Evolutionary conservation across 2,113 vertebrate species (phyloP), one percentile per base, ranked within the genome.

Genomic region (Camelus dromedarius): DNA sequence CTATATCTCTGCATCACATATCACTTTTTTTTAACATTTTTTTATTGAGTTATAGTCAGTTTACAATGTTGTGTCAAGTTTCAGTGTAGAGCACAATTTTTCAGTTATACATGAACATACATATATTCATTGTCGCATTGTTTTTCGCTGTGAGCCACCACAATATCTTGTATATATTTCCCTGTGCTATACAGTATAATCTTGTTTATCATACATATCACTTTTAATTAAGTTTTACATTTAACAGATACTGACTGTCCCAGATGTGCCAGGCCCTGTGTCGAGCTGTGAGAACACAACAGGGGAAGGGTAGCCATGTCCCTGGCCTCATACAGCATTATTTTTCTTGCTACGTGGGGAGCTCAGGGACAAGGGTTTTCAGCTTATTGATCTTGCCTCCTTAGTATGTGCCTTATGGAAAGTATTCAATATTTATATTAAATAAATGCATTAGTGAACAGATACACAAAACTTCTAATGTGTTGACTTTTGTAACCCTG

Each of bases 201-300:
- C 5, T 42, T 42, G 38, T 42, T 42, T 42, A 42, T 42, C 38
- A 42, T 42, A 26, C 19, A 52, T 12, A 10, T 8, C 66, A n/a
- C 32, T 93, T 93, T 54, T 88, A 38, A 66, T 87, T 91, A 46
- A 88, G 52, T 58, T 48, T 89, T 83, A 62, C 42, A 70, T 64
- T 76, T 22, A 75, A 3, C 15, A 58, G 22, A 28, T 70, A 18
- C 32, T 73, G n/a, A 73, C 22, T 13, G 2, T 18, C 18, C 42
- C 24, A 73, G 35, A 4, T 9, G 5, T 75, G n/a, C 13, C 62
- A 90, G 42, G 42, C 26, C n/a, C 42, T 42, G 19, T 35, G 10
- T 54, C 24, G 60, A 66, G 16, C 20, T 18, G 35, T 20, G 18
- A 67, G 32, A 38, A 70, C 19, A 14, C n/a, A 88, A 13, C 0